These are phyloP conservation scores for Hippasteria phrygiana DNA, from an alignment of 53 echinoderm and acorn worm species.

Conservation along the genomic window DNA sequence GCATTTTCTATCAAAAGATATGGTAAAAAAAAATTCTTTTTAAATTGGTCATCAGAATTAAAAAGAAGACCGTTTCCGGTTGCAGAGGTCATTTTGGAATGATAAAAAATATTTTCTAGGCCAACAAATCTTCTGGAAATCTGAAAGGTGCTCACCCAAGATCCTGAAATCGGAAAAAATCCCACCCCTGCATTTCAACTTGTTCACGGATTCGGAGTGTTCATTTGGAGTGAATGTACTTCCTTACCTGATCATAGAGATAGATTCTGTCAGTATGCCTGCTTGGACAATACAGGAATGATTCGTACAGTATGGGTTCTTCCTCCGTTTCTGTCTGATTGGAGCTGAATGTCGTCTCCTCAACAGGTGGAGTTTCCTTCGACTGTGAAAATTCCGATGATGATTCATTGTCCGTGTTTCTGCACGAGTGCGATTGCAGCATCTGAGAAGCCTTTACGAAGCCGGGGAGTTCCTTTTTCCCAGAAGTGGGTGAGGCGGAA, in stretches of 20 bases:
- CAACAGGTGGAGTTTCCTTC: not conserved
- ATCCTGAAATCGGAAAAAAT: too few relatives aligned
- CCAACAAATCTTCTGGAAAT: too few relatives aligned
- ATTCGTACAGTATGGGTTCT: conserved; percentile 40
- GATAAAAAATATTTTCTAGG: too few relatives aligned
- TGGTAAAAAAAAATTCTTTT: too few relatives aligned
- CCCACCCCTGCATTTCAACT: too few relatives aligned
- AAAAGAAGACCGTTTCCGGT: too few relatives aligned
- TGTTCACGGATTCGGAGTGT: too few relatives aligned
- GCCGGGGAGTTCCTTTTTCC: not conserved
- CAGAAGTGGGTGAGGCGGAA: not conserved
- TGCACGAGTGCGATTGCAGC: not conserved
- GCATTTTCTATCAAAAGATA: too few relatives aligned
- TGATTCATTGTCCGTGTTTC: not conserved
- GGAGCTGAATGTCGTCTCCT: not conserved
- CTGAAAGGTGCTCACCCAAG: too few relatives aligned
- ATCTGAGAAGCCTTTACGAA: conserved; percentile 11
- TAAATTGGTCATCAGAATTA: too few relatives aligned
- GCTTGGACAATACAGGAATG: conserved; percentile 79
- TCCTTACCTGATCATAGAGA: conserved; percentile 78
- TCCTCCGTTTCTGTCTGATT: not conserved
- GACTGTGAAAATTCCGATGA: not conserved
- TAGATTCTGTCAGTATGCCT: conserved; percentile 84
- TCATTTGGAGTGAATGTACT: not conserved
- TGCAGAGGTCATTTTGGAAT: too few relatives aligned